A percentile compares a stretch with the other conserved stretches of the same genome.
These are phyloP conservation scores for Lycophotia porphyrea DNA, from an alignment of 2,888 invertebrate species.

Conservation along the genomic window DNA sequence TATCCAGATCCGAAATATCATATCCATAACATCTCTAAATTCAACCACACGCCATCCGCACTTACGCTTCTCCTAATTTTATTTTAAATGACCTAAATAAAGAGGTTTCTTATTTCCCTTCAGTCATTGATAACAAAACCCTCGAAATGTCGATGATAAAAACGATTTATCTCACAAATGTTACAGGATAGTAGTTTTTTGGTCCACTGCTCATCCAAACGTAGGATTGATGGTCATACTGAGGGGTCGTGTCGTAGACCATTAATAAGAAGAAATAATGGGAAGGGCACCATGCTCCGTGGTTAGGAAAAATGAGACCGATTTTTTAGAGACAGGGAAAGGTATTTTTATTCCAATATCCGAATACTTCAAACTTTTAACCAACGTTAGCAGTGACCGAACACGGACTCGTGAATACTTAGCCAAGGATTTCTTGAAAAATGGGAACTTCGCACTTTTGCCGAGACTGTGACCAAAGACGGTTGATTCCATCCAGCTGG, in stretches of 20 bases:
- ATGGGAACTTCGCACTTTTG: conserved; percentile 26
- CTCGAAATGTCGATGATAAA: conserved; percentile 11
- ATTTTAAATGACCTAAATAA: not conserved
- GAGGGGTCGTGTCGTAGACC: conserved; percentile 45
- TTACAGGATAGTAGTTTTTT: conserved; percentile 36
- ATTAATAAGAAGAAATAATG: conserved; percentile 58
- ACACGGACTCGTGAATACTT: conserved; percentile 14
- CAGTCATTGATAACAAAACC: not conserved
- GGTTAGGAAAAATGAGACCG: not conserved
- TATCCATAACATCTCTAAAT: too few relatives aligned
- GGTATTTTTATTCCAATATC: not conserved
- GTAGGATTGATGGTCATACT: conserved; percentile 51
- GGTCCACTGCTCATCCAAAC: conserved; percentile 33
- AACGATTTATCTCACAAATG: conserved; percentile 28
- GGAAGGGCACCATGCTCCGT: not conserved
- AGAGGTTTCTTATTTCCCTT: not conserved
- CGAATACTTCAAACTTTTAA: conserved; percentile 9
- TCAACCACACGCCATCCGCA: not conserved
- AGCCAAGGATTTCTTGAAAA: conserved; percentile 25
- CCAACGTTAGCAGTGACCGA: conserved; percentile 43
- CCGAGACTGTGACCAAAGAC: conserved; percentile 5
- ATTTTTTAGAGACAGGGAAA: not conserved
- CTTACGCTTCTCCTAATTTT: too few relatives aligned
- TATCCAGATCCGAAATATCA: too few relatives aligned
- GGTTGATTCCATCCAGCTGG: conserved; percentile 7